Evolutionary conservation across 2,113 vertebrate species (phyloP).

Genomic region (Dromiciops gliroides): DNA sequence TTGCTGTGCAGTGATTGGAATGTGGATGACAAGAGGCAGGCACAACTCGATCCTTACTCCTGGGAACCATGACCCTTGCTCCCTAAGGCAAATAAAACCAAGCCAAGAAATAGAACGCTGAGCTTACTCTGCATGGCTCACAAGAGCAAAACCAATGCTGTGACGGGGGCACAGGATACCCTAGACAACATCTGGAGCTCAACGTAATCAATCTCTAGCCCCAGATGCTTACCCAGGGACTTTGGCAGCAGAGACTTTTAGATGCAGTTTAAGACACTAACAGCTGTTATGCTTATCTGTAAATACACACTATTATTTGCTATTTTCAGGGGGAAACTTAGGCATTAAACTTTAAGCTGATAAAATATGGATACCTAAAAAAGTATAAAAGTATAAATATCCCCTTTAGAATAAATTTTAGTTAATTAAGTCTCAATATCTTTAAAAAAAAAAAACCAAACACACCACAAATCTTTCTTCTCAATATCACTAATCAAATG

Average conservation of each 20-base stretch:
- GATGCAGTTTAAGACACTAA: constrained; percentile 72
- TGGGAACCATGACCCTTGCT: background rate
- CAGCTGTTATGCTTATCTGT: constrained; percentile 74
- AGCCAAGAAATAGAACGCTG: constrained; percentile 1
- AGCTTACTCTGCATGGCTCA: constrained; percentile 41
- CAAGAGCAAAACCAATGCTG: constrained; percentile 56
- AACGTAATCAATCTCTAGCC: background rate
- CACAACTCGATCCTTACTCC: background rate
- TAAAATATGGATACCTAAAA: constrained; percentile 86
- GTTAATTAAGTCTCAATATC: constrained; percentile 81
- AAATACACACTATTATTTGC: constrained; percentile 80
- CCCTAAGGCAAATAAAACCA: constrained; percentile 9
- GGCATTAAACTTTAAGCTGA: constrained; percentile 79
- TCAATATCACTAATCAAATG: constrained; percentile 63
- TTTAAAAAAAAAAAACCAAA: constrained; percentile 81
- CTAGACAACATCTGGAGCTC: background rate
- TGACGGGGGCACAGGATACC: constrained; percentile 52
- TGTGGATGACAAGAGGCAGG: constrained; percentile 1
- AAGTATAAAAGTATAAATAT: constrained; percentile 88
- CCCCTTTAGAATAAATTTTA: constrained; percentile 82
- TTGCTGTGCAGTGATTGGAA: background rate
- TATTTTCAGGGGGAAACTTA: constrained; percentile 79
- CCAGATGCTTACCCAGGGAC: background rate
- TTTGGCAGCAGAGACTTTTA: background rate
- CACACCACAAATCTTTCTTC: constrained; percentile 72